A percentile compares a stretch with the other conserved stretches of the same genome.
These are phyloP conservation scores for Ditylenchus weischeri DNA, from an alignment of 2,888 invertebrate species.

Conservation along the genomic window DNA sequence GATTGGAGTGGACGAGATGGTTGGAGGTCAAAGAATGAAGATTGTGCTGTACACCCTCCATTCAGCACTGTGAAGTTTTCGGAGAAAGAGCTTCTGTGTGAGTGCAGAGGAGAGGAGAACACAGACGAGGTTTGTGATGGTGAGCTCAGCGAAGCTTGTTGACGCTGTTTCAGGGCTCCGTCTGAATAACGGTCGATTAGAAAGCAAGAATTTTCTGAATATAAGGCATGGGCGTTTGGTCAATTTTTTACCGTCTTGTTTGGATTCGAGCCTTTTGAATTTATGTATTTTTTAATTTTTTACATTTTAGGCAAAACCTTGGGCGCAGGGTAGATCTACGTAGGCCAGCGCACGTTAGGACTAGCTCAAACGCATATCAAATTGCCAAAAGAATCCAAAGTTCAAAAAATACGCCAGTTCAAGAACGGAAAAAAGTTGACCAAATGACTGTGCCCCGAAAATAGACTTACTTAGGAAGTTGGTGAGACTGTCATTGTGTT, in stretches of 20 bases:
- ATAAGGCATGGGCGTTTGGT: too few species aligned
- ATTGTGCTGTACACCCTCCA: background rate
- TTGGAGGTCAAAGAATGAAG: background rate
- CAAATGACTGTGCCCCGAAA: background rate
- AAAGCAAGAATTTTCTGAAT: background rate
- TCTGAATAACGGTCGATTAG: background rate
- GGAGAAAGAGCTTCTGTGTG: constrained; percentile 12
- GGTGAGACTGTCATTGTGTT: constrained; percentile 2
- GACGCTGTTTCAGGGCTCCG: constrained; percentile 4
- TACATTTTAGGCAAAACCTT: too few species aligned
- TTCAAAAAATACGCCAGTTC: too few species aligned
- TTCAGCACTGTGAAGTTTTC: background rate
- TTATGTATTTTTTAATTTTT: too few species aligned
- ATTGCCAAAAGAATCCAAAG: background rate
- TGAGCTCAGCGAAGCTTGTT: background rate
- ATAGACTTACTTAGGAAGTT: constrained; percentile 10
- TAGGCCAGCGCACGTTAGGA: too few species aligned
- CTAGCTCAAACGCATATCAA: too few species aligned
- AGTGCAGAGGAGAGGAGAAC: constrained; percentile 15
- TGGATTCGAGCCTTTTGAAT: too few species aligned
- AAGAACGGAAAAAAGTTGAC: too few species aligned
- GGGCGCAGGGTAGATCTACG: too few species aligned
- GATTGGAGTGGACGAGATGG: background rate
- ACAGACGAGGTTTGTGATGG: constrained; percentile 9
- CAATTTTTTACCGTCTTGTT: too few species aligned